Percentiles rank a stretch among this genome's conserved stretches.
These are phyloP conservation scores for Aethina tumida DNA, from an alignment of 1,140 invertebrate species.

Conservation along the genomic window DNA sequence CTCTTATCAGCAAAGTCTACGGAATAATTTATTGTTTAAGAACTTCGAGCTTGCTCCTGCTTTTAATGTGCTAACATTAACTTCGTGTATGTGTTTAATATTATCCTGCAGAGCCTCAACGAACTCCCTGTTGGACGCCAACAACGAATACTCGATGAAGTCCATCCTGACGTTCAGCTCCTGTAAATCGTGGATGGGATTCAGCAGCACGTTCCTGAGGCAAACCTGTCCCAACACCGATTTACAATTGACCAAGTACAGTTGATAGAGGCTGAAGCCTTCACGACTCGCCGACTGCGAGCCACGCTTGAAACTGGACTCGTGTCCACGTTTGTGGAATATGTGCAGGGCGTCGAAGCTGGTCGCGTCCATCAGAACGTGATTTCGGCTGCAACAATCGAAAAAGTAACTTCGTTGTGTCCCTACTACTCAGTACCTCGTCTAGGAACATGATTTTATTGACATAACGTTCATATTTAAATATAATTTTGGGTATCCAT, in stretches of 20 bases:
- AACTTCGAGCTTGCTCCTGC: slow-evolving; percentile 1
- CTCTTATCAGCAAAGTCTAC: slow-evolving; percentile 45
- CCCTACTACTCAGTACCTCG: neutral
- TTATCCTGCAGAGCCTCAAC: slow-evolving; percentile 44
- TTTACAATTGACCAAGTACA: slow-evolving; percentile 57
- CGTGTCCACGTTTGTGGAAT: slow-evolving; percentile 61
- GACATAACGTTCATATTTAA: neutral
- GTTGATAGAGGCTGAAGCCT: slow-evolving; percentile 60
- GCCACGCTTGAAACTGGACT: slow-evolving; percentile 61
- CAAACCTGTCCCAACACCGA: slow-evolving; percentile 46
- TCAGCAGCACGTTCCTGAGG: slow-evolving; percentile 48
- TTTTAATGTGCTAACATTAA: slow-evolving; percentile 36
- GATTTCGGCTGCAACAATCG: slow-evolving; percentile 44
- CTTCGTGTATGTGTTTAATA: slow-evolving; percentile 45
- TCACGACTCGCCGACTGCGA: slow-evolving; percentile 47
- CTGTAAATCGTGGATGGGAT: slow-evolving; percentile 46
- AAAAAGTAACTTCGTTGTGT: neutral
- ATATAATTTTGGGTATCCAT: neutral
- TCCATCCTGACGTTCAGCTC: slow-evolving; percentile 47
- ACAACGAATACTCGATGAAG: slow-evolving; percentile 50
- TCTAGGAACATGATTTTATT: neutral
- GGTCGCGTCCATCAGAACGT: slow-evolving; percentile 62
- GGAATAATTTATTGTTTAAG: slow-evolving; percentile 25
- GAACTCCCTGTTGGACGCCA: slow-evolving; percentile 45
- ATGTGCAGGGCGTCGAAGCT: slow-evolving; percentile 66